Base-by-base conservation (phyloP, 2,113 vertebrate genomes). In the Thunnus thynnus region DNA sequence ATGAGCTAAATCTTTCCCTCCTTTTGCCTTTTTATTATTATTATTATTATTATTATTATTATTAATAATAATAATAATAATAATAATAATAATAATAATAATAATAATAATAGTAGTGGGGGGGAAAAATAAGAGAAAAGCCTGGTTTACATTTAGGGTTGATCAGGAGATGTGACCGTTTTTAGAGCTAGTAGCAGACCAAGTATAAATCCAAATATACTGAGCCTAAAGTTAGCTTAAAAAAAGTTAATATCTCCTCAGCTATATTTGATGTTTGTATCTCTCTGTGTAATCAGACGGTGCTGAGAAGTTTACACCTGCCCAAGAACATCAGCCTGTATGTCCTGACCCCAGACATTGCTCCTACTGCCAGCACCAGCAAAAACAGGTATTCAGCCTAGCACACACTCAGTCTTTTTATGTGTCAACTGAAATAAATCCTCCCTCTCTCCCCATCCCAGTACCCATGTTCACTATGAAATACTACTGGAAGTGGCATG, bases 281-380 rank as follows among this genome's bases (percentile, higher is more conserved):
- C 2, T 76, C 11, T 64, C 17, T 72, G 27, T 84, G n/a, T 74
- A 75, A 91, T 51, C 92, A 99, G 98, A 98, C 95, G 88, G 94
- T 97, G 93, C 94, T 99, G 93, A 97, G 96, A 95, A 97, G 96
- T 93, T 97, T 99, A 94, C 98, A 99, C 88, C 96, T 99, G 94
- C 98, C 98, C 93, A 99, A 99, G 96, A 99, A 99, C 95, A 98
- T 98, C 96, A 97, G 97, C 95, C 96, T 99, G 89, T 99, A 99
- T 88, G 97, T 99, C 83, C 96, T 99, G 93, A 99, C 98, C 57
- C 98, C 98, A 81, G 98, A 99, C 81, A 96, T 99, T 76, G 96
- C 96, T 76, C 96, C 96, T 66, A 94, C 97, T 93, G 96, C 98
- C 91, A 96, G 97, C 87, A 96, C 96, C 90, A 96, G 96, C 94